These are phyloP conservation scores for Eudyptes chrysolophus DNA, from an alignment of 2,113 vertebrate genomes.

Conservation along the genomic window DNA sequence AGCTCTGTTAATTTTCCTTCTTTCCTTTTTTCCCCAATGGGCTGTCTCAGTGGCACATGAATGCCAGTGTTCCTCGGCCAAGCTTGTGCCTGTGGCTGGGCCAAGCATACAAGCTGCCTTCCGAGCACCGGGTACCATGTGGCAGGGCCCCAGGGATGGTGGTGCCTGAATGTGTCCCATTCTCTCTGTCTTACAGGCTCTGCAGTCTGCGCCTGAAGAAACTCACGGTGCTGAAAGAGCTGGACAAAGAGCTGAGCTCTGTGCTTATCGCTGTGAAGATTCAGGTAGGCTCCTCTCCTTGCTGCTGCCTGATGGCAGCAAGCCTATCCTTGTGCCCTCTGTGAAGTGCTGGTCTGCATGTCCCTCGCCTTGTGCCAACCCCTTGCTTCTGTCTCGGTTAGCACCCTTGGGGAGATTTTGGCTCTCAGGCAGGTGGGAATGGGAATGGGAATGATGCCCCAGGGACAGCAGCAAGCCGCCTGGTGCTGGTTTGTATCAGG, in stretches of 20 bases:
- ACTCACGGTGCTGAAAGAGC: conserved; percentile 89
- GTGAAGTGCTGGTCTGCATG: not conserved
- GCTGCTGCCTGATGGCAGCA: not conserved
- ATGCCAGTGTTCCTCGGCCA: not conserved
- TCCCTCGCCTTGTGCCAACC: not conserved
- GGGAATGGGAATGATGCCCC: not conserved
- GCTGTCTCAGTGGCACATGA: not conserved
- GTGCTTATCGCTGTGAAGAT: conserved; percentile 97
- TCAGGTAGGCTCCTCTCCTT: conserved; percentile 80
- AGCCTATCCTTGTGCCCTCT: not conserved
- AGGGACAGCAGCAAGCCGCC: not conserved
- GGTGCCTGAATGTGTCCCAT: conserved; percentile 72
- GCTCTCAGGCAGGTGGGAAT: not conserved
- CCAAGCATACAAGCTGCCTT: conserved; percentile 23
- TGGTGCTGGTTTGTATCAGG: not conserved
- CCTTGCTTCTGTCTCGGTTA: not conserved
- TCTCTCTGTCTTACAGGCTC: conserved; percentile 80
- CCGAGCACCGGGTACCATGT: conserved; percentile 37
- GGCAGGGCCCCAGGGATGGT: conserved; percentile 64
- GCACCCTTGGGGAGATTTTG: not conserved
- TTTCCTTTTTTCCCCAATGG: conserved; percentile 15
- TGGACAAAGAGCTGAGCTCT: conserved; percentile 95
- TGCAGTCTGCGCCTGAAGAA: conserved; percentile 97
- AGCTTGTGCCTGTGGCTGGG: not conserved
- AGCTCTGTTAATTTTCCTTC: conserved; percentile 67